Evolutionary conservation across 2,888 invertebrate species (phyloP).

Genomic region (Petrolisthes cinctipes): DNA sequence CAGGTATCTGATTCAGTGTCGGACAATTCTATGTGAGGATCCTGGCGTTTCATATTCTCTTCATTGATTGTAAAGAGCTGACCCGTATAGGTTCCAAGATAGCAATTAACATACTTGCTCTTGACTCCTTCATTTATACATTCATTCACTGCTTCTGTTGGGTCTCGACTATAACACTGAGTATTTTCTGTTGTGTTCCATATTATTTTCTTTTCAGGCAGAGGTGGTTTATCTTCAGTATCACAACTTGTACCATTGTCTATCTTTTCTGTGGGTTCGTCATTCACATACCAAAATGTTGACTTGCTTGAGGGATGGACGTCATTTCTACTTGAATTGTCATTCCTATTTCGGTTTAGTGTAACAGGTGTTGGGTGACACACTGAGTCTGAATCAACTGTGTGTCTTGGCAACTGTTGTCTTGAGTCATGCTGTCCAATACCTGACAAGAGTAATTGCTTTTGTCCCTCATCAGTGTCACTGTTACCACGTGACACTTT

Average conservation of each 20-base stretch:
- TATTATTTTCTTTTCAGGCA: not conserved
- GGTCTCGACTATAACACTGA: not conserved
- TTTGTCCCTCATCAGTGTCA: not conserved
- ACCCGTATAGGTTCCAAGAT: not conserved
- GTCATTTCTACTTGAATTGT: slow-evolving; percentile 6
- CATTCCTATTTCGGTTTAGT: slow-evolving; percentile 23
- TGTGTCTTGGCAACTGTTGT: slow-evolving; percentile 35
- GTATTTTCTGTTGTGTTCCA: not conserved
- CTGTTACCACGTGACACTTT: not conserved
- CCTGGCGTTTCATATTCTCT: slow-evolving; percentile 20
- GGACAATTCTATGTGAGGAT: not conserved
- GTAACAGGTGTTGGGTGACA: slow-evolving; percentile 20
- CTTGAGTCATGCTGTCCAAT: slow-evolving; percentile 30
- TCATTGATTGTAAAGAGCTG: slow-evolving; percentile 49
- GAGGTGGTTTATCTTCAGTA: not conserved
- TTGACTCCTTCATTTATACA: not conserved
- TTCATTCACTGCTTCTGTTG: not conserved
- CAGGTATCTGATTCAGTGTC: too few species aligned
- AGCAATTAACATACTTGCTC: not conserved
- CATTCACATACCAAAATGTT: slow-evolving; percentile 29
- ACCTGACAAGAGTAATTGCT: not conserved
- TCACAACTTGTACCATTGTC: not conserved
- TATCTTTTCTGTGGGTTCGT: not conserved
- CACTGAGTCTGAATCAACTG: slow-evolving; percentile 24
- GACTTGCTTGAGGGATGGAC: slow-evolving; percentile 13